Conservation (phyloP, 2,113 vertebrate genomes). For the Anhinga anhinga region DNA sequence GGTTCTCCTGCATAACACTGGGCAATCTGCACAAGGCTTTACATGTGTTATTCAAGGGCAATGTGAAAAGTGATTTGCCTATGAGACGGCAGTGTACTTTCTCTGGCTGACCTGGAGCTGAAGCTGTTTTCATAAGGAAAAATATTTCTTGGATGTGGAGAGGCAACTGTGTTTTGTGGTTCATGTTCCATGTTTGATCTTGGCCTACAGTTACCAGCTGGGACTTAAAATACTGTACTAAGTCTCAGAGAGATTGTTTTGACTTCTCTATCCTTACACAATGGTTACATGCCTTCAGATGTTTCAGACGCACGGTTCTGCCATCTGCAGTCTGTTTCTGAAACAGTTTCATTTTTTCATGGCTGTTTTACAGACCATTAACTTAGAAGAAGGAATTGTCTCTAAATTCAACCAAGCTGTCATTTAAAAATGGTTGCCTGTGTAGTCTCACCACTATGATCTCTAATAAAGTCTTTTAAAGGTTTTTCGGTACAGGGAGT, state of each 20-base stretch:
- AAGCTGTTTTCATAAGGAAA: not conserved
- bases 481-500: not conserved
- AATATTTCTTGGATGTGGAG: not conserved
- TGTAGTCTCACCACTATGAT: not conserved
- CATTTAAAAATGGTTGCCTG: not conserved
- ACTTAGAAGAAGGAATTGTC: not conserved
- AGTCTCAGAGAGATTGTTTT: not conserved
- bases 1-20: not conserved
- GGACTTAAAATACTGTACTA: not conserved
- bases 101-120: not conserved
- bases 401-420: not conserved
- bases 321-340: not conserved
- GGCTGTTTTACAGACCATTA: conserved; percentile 11
- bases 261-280: not conserved
- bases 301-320: not conserved
- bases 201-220: not conserved
- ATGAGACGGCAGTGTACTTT: not conserved
- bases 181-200: not conserved
- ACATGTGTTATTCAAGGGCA: not conserved
- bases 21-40: not conserved
- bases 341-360: not conserved
- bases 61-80: not conserved
- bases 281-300: not conserved
- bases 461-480: not conserved
- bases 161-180: not conserved